phyloP scores from a whole-genome alignment of 2,888 invertebrate species.

The Sthenelais limicola region DNA sequence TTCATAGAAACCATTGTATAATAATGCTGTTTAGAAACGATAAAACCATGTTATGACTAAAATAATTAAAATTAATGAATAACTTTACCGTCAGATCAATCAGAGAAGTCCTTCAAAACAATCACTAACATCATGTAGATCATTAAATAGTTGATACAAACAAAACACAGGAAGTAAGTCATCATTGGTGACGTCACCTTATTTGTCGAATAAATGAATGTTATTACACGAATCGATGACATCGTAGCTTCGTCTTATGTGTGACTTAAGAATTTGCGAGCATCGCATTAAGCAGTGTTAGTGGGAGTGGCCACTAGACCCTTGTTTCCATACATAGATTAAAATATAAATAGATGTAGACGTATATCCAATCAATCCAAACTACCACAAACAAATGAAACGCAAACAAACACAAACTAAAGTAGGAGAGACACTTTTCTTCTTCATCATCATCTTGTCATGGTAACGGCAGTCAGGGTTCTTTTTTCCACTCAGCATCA shows the following conservation, averaged over 20 bases:
- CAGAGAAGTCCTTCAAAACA: no score
- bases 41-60: background rate
- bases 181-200: slow-evolving; percentile 13
- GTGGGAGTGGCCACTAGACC: slow-evolving; percentile 18
- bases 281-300: slow-evolving; percentile 20
- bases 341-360: slow-evolving; percentile 1
- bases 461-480: slow-evolving; percentile 23
- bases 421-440: slow-evolving; percentile 4
- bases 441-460: slow-evolving; percentile 21
- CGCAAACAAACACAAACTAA: slow-evolving; percentile 1
- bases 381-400: slow-evolving; percentile 12
- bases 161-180: slow-evolving; percentile 8
- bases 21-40: no score
- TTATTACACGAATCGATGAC: no score
- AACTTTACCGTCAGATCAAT: no score
- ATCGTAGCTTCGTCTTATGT: no score
- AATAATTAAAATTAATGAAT: slow-evolving; percentile 8
- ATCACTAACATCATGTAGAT: no score
- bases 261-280: slow-evolving; percentile 4
- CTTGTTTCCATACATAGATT: no score
- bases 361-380: background rate
- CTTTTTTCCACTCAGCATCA: background rate
- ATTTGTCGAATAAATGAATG: no score
- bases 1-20: no score
- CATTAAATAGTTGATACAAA: slow-evolving; percentile 13